Conservation (phyloP, 37 sponge, comb jelly and placozoan species). For the Halichondria panicea region DNA sequence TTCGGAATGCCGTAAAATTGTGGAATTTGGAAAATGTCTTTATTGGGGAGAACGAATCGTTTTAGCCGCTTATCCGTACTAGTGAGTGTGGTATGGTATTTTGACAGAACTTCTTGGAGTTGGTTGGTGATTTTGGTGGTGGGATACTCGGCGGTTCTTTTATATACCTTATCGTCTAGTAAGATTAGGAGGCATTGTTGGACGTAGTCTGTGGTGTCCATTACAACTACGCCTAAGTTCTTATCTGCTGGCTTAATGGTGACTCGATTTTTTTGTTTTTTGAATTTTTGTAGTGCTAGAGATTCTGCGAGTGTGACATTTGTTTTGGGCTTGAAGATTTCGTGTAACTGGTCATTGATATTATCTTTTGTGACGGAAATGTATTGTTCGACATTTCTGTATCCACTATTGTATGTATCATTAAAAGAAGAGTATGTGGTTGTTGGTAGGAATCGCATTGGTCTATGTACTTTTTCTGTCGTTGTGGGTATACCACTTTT, state of each 20-base stretch:
- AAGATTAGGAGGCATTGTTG: background rate
- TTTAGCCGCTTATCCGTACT: background rate
- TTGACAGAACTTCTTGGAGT: background rate
- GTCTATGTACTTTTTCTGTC: too few relatives aligned
- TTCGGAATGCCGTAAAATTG: conserved; percentile 22
- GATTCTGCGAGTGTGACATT: background rate
- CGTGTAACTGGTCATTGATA: conserved; percentile 2
- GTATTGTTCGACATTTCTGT: too few relatives aligned
- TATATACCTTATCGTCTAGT: background rate
- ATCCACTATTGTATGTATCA: too few relatives aligned
- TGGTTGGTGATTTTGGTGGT: conserved; percentile 43
- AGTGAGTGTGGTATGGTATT: background rate
- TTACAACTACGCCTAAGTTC: conserved; percentile 12
- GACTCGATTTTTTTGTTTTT: background rate
- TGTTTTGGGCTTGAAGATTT: background rate
- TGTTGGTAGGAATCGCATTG: too few relatives aligned
- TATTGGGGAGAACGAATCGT: background rate
- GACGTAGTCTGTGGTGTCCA: conserved; percentile 22
- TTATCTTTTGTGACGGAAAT: background rate
- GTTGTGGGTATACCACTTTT: too few relatives aligned
- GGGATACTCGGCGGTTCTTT: conserved; percentile 50
- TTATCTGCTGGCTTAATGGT: conserved; percentile 40
- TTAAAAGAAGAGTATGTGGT: too few relatives aligned
- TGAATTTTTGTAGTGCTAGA: background rate
- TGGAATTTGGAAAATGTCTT: conserved; percentile 5